Evolutionary conservation across 2,888 invertebrate species (phyloP), one percentile per base, ranked within the genome.

Genomic region (Drosophila demipolita): DNA sequence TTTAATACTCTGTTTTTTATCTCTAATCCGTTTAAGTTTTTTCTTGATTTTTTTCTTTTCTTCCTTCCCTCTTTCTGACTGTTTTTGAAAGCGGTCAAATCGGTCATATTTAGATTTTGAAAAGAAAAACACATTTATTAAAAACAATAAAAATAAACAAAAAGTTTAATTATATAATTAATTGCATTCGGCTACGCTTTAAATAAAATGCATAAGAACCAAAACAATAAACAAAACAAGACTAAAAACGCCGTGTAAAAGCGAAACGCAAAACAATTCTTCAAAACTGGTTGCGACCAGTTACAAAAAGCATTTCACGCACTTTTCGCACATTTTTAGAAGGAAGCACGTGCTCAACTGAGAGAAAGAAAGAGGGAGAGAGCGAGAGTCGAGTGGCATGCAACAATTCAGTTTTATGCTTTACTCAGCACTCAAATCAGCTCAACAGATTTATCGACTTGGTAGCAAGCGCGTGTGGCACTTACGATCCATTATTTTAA

Each of bases 201-300:
- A 57, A 38, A 5, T 82, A 49, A 69, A 73, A 59, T 59, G 55
- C 60, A 57, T 69, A 67, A 75, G 5, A 69, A 64, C 58, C 63
- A 82, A 75, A 86, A 74, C n/a, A 73, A 78, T 69, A 62, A 62
- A 52, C 74, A 73, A 79, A 77, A 68, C 71, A 72, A 85, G 77
- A 80, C 32, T 0, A 29, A 29, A 29, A 29, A 29, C 42, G 38
- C 11, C 8, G 11, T 42, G 20, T 61, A 45, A n/a, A 63, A 52
- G 53, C 57, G 3, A 61, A 35, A 54, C 12, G 20, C 36, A 1
- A 54, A 77, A 45, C 36, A 50, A 69, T 29, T 48, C 29, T 12
- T 50, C 33, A 9, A 73, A 89, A 87, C 86, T 84, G 87, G 90
- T 90, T 89, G 84, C 35, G 63, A 57, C 52, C 89, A 83, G 90